These are phyloP conservation scores for Caenorhabditis remanei DNA, from an alignment of 1,140 invertebrate genomes.

Conservation along the genomic window DNA sequence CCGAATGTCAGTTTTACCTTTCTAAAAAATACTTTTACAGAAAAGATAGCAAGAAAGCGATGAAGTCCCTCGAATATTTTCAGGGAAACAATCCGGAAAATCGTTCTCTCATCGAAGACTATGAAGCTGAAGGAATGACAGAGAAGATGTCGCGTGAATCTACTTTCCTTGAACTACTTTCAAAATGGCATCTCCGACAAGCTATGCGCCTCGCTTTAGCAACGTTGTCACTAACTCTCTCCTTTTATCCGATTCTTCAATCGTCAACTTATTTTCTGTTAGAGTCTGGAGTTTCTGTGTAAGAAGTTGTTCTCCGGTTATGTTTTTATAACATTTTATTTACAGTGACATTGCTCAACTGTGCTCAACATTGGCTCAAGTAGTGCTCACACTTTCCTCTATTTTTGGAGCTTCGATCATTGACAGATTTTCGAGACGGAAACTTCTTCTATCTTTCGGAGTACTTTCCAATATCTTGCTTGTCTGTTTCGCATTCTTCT, in stretches of 20 bases:
- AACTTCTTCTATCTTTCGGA: conserved; percentile 67
- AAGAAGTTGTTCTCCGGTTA: neutral
- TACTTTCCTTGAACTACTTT: conserved; percentile 67
- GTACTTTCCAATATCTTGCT: conserved; percentile 52
- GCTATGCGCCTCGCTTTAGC: conserved; percentile 69
- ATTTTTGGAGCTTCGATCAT: conserved; percentile 70
- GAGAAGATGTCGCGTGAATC: neutral
- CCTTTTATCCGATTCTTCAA: conserved; percentile 73
- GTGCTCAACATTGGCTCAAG: conserved; percentile 69
- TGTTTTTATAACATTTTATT: neutral
- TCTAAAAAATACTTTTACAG: conserved; percentile 50
- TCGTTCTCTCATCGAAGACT: conserved; percentile 66
- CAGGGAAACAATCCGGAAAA: conserved; percentile 70
- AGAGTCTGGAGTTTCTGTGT: conserved; percentile 64
- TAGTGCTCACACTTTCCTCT: conserved; percentile 71
- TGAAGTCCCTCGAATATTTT: conserved; percentile 71
- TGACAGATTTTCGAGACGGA: conserved; percentile 70
- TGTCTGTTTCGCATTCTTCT: conserved; percentile 12
- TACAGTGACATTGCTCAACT: conserved; percentile 68
- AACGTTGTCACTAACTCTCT: conserved; percentile 70
- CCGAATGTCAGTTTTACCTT: neutral
- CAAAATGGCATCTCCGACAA: conserved; percentile 70
- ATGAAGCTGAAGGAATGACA: conserved; percentile 63
- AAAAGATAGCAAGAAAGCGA: conserved; percentile 65
- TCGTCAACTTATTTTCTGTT: conserved; percentile 71